Evolutionary conservation across 2,113 vertebrate species (phyloP).

Genomic region (Columbina picui): DNA sequence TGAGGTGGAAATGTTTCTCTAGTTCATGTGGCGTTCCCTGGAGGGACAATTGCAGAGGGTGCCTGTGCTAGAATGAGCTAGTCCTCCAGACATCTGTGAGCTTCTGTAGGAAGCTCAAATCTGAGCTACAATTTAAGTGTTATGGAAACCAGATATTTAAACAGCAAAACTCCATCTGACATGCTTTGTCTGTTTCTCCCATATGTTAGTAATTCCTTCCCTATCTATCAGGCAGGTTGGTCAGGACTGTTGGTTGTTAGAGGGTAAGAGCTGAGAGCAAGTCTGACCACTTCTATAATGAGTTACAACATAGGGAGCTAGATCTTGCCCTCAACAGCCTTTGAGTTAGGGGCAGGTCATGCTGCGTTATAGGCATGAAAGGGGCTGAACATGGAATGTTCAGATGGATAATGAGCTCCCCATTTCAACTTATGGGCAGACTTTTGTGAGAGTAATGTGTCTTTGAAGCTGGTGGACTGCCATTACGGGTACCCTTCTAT

Average conservation of each 20-base stretch:
- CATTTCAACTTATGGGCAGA: background rate
- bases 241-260: background rate
- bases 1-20: background rate
- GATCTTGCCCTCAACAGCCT: background rate
- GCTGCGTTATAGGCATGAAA: background rate
- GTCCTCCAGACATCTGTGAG: background rate
- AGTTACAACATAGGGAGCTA: background rate
- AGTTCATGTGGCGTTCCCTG: background rate
- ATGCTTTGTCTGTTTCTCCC: background rate
- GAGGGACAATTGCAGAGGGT: background rate
- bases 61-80: rapidly evolving
- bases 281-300: background rate
- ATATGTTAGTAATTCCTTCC: background rate
- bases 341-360: background rate
- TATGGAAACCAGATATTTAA: background rate
- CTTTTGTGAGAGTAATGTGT: background rate
- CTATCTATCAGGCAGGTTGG: background rate
- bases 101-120: background rate
- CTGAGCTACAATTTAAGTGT: background rate
- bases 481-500: background rate
- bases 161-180: background rate
- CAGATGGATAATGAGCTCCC: background rate
- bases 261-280: background rate
- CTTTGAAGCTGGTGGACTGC: background rate
- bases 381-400: background rate